Evolutionary conservation across 2,797 vertebrate species (phyloP), one percentile per base, ranked within the genome.

Genomic region (Pseudocheirus occidentalis): DNA sequence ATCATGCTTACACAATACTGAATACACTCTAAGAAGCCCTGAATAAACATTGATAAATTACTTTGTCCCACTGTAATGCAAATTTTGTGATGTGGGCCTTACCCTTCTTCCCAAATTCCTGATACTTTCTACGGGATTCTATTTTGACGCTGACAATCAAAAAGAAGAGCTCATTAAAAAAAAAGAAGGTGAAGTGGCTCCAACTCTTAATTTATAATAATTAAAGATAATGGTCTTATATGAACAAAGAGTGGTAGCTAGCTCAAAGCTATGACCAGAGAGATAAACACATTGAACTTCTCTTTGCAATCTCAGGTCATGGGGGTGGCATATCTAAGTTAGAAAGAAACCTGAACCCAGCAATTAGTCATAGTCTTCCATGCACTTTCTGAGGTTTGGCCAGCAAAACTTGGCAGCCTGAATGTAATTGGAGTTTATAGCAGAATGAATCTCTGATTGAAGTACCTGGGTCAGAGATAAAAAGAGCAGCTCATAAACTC

Each of bases 401-500:
- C 4, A 92, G 93, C 95, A 97, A 97, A 87, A 95, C 95, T 97
- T 95, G 96, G 96, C 92, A 97, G 96, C 81, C 91, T 93, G 95
- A 14, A 95, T 95, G 92, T 97, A 98, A 97, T 95, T 97, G 96
- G 97, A 62, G 95, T 98, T 98, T 97, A 94, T 53, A 97, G 97
- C 0, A 96, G 92, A 97, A 97, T 93, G 97, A 97, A 97, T 97
- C 96, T 97, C 96, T 98, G 97, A 98, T 94, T 97, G 98, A 98
- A 98, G 93, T 92, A 95, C 95, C 57, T 94, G 0, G 5, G 95
- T 97, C 95, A 94, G 91, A 95, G 92, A 95, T 53, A 96, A 92
- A 96, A 90, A 59, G 52, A 91, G n/a, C 16, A 31, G 91, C 90
- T 93, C n/a, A 73, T 28, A n/a, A 50, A 92, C 18, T 24, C 1